Evolutionary conservation across 2,888 invertebrate species (phyloP), one percentile per base, ranked within the genome.

Genomic region (Dromius quadrimaculatus): DNA sequence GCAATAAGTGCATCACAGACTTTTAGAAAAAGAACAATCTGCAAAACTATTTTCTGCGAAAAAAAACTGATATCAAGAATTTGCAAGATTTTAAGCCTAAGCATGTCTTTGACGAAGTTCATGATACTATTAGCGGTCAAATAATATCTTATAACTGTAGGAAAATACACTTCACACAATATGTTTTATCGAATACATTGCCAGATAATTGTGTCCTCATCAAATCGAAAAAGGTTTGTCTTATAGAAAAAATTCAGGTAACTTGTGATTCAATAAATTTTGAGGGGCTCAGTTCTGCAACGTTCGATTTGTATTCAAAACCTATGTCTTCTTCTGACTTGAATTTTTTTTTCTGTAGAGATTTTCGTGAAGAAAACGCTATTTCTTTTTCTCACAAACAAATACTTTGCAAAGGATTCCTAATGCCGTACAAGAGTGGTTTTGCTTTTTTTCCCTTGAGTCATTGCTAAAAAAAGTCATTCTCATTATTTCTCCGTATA

Each of bases 1-100:
- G 11, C 32, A 59, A 38, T 34, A 59, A 59, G 22, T 59, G 13
- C 13, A 50, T 13, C 22, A 50, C n/a, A 22, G 28, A 11, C 50
- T 45, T 45, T 19, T 45, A 45, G 47, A 45, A 11, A 41, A 17
- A 41, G 1, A 41, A 5, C 41, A 41, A 1, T 41, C 11, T 41
- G 8, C 20, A 20, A 28, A 1, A 20, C 50, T 4, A 15, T 20
- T n/a, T 50, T 2, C 20, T 50, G 50, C 50, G 28, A 22, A 28
- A 50, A 20, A 20, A 20, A 23, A 20, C 1, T 23, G n/a, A 17
- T 8, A 34, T n/a, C n/a, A 28, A 50, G 11, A 22, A 50, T 17
- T 15, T 23, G 22, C 22, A 22, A 50, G 20, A 22, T 17, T 50
- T 23, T 22, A 50, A 50, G 20, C 9, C 22, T 50, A 11, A 50